A percentile compares a stretch with the other conserved stretches of the same genome.
phyloP scores from a whole-genome alignment of 2,888 invertebrate species.

The Heliconius aoede region DNA sequence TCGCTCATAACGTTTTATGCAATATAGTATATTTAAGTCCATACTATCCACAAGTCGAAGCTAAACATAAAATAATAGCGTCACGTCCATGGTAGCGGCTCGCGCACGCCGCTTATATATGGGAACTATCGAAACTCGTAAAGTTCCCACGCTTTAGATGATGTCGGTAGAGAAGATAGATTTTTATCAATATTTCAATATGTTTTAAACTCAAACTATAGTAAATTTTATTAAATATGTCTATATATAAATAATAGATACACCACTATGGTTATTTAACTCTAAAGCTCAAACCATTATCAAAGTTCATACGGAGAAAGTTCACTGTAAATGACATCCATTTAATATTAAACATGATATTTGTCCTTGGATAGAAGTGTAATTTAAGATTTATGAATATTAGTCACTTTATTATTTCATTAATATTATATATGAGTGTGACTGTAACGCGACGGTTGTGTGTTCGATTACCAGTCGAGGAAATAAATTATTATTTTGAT shows the following conservation, averaged over 20 bases:
- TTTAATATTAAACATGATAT: background rate
- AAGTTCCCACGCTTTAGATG: constrained; percentile 34
- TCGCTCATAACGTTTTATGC: background rate
- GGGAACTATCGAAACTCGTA: constrained; percentile 35
- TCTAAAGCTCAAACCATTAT: background rate
- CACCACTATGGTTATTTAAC: background rate
- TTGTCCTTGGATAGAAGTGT: background rate
- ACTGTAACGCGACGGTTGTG: too few species aligned
- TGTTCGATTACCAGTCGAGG: too few species aligned
- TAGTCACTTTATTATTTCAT: background rate
- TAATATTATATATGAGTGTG: too few species aligned
- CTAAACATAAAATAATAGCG: constrained; percentile 32
- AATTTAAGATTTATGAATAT: background rate
- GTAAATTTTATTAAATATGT: too few species aligned
- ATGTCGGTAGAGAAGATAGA: constrained; percentile 15
- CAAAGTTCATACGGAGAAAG: background rate
- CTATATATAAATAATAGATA: too few species aligned
- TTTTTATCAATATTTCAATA: constrained; percentile 24
- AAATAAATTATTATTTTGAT: too few species aligned
- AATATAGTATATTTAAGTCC: constrained; percentile 4
- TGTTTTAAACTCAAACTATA: too few species aligned
- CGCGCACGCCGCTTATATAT: constrained; percentile 28
- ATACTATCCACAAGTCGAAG: background rate
- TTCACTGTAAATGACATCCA: constrained; percentile 9
- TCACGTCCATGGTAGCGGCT: constrained; percentile 36